Conservation (phyloP, 2,113 vertebrate species). For the Sitta europaea region DNA sequence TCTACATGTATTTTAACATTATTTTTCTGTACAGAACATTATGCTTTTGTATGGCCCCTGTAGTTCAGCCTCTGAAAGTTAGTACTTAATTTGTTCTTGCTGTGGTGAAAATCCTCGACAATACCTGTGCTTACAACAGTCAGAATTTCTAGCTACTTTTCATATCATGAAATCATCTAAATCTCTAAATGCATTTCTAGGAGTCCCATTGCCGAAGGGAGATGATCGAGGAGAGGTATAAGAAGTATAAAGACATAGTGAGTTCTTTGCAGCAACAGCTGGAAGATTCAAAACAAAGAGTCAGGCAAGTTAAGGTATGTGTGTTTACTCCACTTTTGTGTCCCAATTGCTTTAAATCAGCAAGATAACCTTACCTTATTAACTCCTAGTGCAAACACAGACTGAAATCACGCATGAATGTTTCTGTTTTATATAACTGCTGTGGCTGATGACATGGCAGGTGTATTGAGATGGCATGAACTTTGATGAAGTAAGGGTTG, state of each 20-base stretch:
- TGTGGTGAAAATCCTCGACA: background rate
- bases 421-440: background rate
- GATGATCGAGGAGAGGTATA: slow-evolving; percentile 76
- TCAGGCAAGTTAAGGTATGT: slow-evolving; percentile 77
- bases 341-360: background rate
- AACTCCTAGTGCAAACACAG: background rate
- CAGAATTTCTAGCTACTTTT: background rate
- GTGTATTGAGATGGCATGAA: background rate
- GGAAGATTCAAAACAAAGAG: slow-evolving; percentile 79
- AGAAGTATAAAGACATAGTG: slow-evolving; percentile 81
- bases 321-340: background rate
- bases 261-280: slow-evolving; percentile 80
- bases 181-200: slow-evolving; percentile 67
- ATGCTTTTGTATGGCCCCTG: background rate
- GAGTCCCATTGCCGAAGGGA: slow-evolving; percentile 76
- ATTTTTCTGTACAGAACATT: background rate
- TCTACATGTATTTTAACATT: background rate
- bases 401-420: background rate
- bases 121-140: background rate
- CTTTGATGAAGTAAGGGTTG: background rate
- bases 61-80: background rate
- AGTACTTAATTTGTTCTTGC: background rate
- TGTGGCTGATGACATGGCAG: background rate
- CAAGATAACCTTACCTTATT: background rate
- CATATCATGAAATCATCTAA: background rate